phyloP scores from a whole-genome alignment of 2,888 invertebrate species.

The Tenthredo amoena region DNA sequence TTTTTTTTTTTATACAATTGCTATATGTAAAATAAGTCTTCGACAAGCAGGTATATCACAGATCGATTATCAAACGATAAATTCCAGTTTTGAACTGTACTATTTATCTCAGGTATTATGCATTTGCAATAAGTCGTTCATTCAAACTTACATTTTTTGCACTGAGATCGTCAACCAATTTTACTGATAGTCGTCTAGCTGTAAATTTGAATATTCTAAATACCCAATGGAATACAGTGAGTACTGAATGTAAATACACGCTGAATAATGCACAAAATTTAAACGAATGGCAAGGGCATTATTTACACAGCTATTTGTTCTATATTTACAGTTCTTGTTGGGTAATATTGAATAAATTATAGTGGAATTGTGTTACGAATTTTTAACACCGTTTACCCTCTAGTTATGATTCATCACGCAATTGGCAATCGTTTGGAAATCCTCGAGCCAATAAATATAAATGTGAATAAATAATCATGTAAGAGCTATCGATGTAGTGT shows the following conservation, averaged over 20 bases:
- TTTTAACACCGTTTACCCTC: background rate
- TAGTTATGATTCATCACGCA: background rate
- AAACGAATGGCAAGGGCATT: background rate
- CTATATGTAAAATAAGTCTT: background rate
- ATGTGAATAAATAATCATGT: background rate
- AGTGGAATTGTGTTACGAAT: background rate
- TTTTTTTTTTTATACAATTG: background rate
- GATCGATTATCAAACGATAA: slow-evolving; percentile 10
- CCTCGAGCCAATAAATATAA: background rate
- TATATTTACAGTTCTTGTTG: slow-evolving; percentile 20
- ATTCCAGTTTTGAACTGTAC: slow-evolving; percentile 16
- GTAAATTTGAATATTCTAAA: background rate
- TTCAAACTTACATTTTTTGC: background rate
- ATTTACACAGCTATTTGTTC: background rate
- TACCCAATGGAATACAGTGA: background rate
- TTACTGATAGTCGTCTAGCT: slow-evolving; percentile 13
- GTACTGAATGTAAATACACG: background rate
- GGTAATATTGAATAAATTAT: slow-evolving; percentile 11
- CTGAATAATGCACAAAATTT: background rate
- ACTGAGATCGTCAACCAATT: slow-evolving; percentile 22
- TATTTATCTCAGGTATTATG: background rate
- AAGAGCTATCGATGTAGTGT: background rate
- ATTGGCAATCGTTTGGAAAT: background rate
- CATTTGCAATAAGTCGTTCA: background rate
- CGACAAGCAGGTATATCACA: slow-evolving; percentile 11